A percentile compares a stretch with the other conserved stretches of the same genome.
Evolutionary conservation across 1,140 invertebrate species (phyloP).

Genomic region (Parapsyche elsis): DNA sequence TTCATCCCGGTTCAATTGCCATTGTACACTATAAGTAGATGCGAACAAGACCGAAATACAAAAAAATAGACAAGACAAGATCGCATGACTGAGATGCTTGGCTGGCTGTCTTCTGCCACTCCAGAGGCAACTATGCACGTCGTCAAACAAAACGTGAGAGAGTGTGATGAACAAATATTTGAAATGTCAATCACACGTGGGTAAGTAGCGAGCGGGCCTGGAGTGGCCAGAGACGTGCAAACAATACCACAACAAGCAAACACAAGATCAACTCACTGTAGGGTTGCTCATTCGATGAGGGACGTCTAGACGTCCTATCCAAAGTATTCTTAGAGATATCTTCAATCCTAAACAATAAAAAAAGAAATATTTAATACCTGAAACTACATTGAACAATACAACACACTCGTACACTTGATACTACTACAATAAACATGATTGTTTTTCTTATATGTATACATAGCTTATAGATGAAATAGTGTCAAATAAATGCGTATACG

Average conservation of each 20-base stretch:
- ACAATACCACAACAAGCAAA: conserved; percentile 22
- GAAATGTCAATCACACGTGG: conserved; percentile 41
- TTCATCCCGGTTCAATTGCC: not conserved
- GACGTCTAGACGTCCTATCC: too few relatives aligned
- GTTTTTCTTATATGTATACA: too few relatives aligned
- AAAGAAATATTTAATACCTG: too few relatives aligned
- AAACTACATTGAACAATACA: too few relatives aligned
- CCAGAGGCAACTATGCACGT: conserved; percentile 34
- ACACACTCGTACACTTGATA: too few relatives aligned
- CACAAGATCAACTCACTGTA: not conserved
- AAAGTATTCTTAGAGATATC: too few relatives aligned
- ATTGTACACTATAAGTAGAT: not conserved
- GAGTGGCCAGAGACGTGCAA: not conserved
- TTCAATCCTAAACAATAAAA: too few relatives aligned
- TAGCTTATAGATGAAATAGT: too few relatives aligned
- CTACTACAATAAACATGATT: too few relatives aligned
- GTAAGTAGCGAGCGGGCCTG: conserved; percentile 13
- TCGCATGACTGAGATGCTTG: not conserved
- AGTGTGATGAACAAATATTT: conserved; percentile 40
- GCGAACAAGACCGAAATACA: not conserved
- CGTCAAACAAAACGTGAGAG: conserved; percentile 27
- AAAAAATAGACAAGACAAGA: not conserved
- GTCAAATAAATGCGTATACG: too few relatives aligned
- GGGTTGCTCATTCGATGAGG: too few relatives aligned
- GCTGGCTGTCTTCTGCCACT: not conserved